phyloP scores from a whole-genome alignment of 2,113 vertebrate species.

The Cinclus mexicanus region DNA sequence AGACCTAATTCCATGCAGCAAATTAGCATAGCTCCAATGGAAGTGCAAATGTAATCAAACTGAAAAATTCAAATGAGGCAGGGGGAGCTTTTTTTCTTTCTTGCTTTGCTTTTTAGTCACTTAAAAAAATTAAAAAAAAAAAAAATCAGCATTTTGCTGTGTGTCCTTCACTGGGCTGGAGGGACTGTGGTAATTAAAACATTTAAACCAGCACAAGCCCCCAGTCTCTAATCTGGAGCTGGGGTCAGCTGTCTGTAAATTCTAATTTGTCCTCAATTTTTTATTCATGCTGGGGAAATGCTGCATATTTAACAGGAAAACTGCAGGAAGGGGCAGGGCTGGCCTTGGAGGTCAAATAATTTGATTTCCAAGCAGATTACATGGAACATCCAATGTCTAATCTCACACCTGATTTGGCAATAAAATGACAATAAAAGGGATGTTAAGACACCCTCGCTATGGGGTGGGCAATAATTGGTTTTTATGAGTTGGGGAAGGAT shows the following conservation, averaged over 20 bases:
- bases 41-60: constrained; percentile 74
- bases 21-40: constrained; percentile 76
- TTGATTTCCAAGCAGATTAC: constrained; percentile 96
- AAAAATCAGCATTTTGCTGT: constrained; percentile 74
- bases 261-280: constrained; percentile 98
- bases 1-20: constrained; percentile 72
- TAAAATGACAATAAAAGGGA: constrained; percentile 75
- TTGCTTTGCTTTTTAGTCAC: constrained; percentile 68
- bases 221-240: constrained; percentile 86
- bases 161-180: constrained; percentile 87
- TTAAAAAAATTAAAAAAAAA: not conserved
- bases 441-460: not conserved
- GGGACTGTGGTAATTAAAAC: constrained; percentile 93
- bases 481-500: not conserved
- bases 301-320: constrained; percentile 96
- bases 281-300: constrained; percentile 93
- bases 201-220: constrained; percentile 87
- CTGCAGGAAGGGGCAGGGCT: constrained; percentile 86
- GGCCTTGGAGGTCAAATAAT: constrained; percentile 94
- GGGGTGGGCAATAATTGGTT: constrained; percentile 17
- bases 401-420: constrained; percentile 80
- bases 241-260: constrained; percentile 96
- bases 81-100: constrained; percentile 38
- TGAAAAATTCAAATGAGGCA: constrained; percentile 66
- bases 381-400: constrained; percentile 89